Evolutionary conservation across 1,140 invertebrate genomes (phyloP), one percentile per base, ranked within the genome.

Genomic region (Zophobas morio): DNA sequence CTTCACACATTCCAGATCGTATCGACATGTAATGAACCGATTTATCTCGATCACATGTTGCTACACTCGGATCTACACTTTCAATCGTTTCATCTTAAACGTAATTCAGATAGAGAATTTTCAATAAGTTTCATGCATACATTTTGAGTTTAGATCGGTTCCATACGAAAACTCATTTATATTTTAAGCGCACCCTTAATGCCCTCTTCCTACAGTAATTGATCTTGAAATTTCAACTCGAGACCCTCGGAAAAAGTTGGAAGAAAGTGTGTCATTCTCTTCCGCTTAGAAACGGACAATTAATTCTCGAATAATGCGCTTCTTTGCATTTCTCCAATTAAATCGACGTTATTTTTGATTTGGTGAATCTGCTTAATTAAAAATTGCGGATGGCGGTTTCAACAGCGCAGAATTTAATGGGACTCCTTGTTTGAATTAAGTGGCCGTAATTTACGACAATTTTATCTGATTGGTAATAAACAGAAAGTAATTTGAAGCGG

Each of bases 41-140:
- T 76, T 76, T 76, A 54, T 76, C 63, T 72, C 75, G 75, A 70
- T 60, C 75, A 76, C 75, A 76, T 76, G 49, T 72, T 72, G 66
- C 75, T 71, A 56, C 49, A 70, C 3, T 46, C 66, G 51, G 70
- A 71, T 54, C 75, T 70, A 70, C 60, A 66, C 37, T 72, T 76
- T 76, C 63, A 51, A 76, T 70, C 49, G 40, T 54, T 5, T 3
- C 32, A 37, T 66, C 70, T 71, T 71, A 70, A 57, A 76, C 54
- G 75, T 76, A 76, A 76, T 75, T 60, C 74, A 75, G 57, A 75
- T 76, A 39, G 66, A 56, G 51, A 53, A 76, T 51, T 76, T 76
- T 76, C 57, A 76, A 76, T 76, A 71, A 76, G 75, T 71, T 76
- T 51, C 60, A 46, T 2, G 75, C 75, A 54, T 76, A 76, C 63